Conservation (phyloP, 1,140 invertebrate genomes). For the Lepidurus arcticus region DNA sequence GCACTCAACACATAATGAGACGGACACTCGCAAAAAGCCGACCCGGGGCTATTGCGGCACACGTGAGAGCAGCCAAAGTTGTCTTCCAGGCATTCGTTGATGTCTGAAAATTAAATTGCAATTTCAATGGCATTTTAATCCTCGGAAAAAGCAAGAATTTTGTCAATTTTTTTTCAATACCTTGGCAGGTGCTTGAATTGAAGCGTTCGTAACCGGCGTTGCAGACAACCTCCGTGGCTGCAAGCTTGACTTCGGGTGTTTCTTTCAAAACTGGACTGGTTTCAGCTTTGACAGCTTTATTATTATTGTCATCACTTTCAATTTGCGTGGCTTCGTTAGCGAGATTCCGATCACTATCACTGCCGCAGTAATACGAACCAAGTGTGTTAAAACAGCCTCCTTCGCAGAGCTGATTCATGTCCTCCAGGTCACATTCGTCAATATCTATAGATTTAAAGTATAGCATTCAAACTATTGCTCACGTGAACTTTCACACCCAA, state of each 20-base stretch:
- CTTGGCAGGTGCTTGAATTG: not conserved
- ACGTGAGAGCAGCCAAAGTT: conserved; percentile 45
- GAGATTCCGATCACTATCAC: not conserved
- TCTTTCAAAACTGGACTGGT: not conserved
- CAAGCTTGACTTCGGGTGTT: not conserved
- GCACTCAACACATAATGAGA: conserved; percentile 44
- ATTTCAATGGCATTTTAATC: not conserved
- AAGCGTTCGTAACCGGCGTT: not conserved
- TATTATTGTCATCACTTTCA: not conserved
- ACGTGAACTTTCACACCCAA: not conserved
- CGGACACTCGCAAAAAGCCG: conserved; percentile 40
- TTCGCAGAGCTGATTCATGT: conserved; percentile 46
- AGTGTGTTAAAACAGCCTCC: conserved; percentile 65
- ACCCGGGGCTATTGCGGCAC: conserved; percentile 40
- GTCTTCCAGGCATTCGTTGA: conserved; percentile 57
- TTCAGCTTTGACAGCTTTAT: not conserved
- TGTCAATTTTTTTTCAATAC: not conserved
- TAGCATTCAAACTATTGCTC: not conserved
- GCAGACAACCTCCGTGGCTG: not conserved
- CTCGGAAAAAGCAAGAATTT: not conserved
- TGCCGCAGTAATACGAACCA: conserved; percentile 68
- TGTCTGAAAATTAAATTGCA: conserved; percentile 46
- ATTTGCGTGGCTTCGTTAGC: not conserved
- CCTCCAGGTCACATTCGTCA: conserved; percentile 50
- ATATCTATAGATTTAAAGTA: conserved; percentile 34